Conservation (phyloP, 2,797 vertebrate species). For the Lacerta bilineata region DNA sequence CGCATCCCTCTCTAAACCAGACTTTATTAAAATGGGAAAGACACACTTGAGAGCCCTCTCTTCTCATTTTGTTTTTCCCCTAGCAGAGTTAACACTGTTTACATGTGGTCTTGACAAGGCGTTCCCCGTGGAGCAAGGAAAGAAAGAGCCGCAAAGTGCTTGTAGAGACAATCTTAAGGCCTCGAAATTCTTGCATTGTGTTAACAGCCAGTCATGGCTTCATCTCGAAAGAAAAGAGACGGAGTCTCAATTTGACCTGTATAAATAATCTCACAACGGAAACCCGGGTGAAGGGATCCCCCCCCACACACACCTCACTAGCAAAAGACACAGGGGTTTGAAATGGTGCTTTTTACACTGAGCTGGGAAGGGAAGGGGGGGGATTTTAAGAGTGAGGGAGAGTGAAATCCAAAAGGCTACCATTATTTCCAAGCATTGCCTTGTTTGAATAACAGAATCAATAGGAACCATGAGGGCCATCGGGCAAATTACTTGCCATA, state of each 20-base stretch:
- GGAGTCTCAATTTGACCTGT: constrained; percentile 68
- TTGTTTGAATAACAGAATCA: background rate
- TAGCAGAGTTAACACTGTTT: constrained; percentile 68
- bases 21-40: constrained; percentile 75
- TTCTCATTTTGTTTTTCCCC: constrained; percentile 61
- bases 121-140: constrained; percentile 68
- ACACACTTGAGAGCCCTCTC: constrained; percentile 53
- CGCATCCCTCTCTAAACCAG: constrained; percentile 65
- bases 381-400: background rate
- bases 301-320: constrained; percentile 39
- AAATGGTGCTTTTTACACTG: background rate
- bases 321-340: constrained; percentile 6
- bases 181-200: constrained; percentile 70
- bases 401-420: background rate
- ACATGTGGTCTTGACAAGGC: constrained; percentile 67
- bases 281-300: constrained; percentile 60
- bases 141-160: constrained; percentile 71
- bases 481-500: background rate
- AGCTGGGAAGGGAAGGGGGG: background rate
- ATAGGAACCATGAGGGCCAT: background rate
- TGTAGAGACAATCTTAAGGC: constrained; percentile 73
- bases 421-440: background rate
- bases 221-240: constrained; percentile 72
- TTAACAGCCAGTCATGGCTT: constrained; percentile 70
- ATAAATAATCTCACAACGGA: constrained; percentile 66